Evolutionary conservation across 2,888 invertebrate species (phyloP).

Genomic region (Trissoscelio sp.): DNA sequence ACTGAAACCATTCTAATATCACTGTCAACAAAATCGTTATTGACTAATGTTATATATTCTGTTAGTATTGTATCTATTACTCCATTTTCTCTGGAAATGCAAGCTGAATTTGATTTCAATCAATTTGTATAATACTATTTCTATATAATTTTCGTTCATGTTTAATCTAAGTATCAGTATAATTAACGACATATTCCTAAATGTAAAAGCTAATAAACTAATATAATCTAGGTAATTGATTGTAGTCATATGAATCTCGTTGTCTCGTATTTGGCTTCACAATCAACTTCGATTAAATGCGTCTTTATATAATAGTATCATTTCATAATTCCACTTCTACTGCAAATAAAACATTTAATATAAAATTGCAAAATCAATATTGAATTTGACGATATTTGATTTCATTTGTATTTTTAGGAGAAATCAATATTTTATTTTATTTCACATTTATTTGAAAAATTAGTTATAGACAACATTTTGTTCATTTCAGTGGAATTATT

Average conservation of each 20-base stretch:
- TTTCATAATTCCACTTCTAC: too few species aligned
- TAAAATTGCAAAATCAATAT: too few species aligned
- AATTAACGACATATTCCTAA: not conserved
- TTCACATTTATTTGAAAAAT: too few species aligned
- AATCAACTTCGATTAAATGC: conserved; percentile 18
- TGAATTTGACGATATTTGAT: too few species aligned
- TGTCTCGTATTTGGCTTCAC: conserved; percentile 25
- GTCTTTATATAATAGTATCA: conserved; percentile 16
- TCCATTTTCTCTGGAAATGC: not conserved
- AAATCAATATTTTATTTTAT: too few species aligned
- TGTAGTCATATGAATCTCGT: conserved; percentile 14
- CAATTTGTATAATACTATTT: too few species aligned
- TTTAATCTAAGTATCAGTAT: not conserved
- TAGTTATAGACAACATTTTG: too few species aligned
- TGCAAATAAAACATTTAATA: too few species aligned
- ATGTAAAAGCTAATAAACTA: conserved; percentile 3
- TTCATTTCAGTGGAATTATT: not conserved
- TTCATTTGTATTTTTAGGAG: too few species aligned
- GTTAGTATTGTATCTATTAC: not conserved
- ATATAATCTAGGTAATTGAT: conserved; percentile 14
- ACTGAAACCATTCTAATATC: too few species aligned
- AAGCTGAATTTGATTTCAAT: too few species aligned
- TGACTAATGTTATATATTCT: not conserved
- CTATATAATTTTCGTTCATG: conserved; percentile 1
- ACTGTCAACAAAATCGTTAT: too few species aligned